These are phyloP conservation scores for Whitmania pigra DNA, from an alignment of 1,140 invertebrate species.

Conservation along the genomic window DNA sequence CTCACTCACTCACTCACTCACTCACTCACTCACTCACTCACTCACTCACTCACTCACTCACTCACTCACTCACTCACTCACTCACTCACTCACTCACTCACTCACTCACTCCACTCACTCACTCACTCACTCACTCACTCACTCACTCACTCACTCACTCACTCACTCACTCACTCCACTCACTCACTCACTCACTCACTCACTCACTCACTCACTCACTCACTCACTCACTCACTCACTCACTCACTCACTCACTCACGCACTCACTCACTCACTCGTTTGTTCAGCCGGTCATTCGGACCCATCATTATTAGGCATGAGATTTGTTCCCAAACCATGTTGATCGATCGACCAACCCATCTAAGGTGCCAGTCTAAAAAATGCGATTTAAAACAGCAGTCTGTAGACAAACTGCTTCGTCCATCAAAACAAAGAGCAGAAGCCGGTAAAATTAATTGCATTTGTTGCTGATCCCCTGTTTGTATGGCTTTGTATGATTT, in stretches of 20 bases:
- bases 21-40: conserved; percentile 11
- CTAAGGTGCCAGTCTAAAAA: not conserved
- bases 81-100: conserved; percentile 21
- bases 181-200: conserved; percentile 17
- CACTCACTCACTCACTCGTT: no score
- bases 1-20: not conserved
- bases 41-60: conserved; percentile 15
- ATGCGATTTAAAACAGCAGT: not conserved
- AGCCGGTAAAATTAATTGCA: not conserved
- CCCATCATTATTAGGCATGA: no score
- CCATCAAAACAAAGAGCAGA: not conserved
- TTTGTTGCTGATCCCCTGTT: not conserved
- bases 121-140: conserved; percentile 15
- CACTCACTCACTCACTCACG: conserved; percentile 17
- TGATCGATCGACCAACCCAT: no score
- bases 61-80: conserved; percentile 12
- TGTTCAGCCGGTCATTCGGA: no score
- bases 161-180: conserved; percentile 22
- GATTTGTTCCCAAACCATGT: no score
- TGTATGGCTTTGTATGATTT: not conserved
- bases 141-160: conserved; percentile 18
- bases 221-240: conserved; percentile 20
- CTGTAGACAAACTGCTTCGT: not conserved
- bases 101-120: no score
- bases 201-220: conserved; percentile 17